Conservation (phyloP, 2,797 vertebrate genomes). For the Gallinago stenura region DNA sequence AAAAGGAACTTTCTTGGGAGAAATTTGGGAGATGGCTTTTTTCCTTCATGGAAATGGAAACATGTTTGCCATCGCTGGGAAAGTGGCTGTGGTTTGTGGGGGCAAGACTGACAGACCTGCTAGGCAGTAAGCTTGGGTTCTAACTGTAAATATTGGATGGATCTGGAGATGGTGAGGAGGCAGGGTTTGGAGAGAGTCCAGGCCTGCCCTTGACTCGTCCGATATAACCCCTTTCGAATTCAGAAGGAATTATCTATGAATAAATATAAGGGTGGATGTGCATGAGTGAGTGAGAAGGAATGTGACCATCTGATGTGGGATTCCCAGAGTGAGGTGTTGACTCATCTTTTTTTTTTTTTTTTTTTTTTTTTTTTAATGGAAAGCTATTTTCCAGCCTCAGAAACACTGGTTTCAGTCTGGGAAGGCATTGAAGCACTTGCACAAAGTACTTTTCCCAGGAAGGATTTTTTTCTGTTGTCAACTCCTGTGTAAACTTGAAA, state of each 20-base stretch:
- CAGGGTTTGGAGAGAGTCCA: not conserved
- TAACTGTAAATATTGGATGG: not conserved
- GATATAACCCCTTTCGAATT: not conserved
- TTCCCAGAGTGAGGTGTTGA: constrained; percentile 2
- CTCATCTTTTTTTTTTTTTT: not conserved
- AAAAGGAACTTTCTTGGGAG: not conserved
- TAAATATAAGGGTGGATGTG: not conserved
- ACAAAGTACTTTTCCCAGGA: not conserved
- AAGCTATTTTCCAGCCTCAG: constrained; percentile 9
- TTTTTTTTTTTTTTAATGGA: not conserved
- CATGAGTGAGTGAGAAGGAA: not conserved
- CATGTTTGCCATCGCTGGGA: rapidly evolving
- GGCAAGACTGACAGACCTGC: not conserved
- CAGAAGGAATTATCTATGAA: not conserved
- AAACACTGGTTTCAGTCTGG: not conserved
- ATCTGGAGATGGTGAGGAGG: not conserved
- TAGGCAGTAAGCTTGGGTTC: not conserved
- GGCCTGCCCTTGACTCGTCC: not conserved
- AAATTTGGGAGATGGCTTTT: not conserved
- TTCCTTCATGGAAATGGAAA: not conserved
- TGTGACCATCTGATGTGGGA: not conserved
- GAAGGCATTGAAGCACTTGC: not conserved
- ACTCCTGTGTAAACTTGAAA: constrained; percentile 44
- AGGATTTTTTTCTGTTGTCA: not conserved
- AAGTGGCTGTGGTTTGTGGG: not conserved